Evolutionary conservation across 2,888 invertebrate species (phyloP).

Genomic region (Athrips mouffetella): DNA sequence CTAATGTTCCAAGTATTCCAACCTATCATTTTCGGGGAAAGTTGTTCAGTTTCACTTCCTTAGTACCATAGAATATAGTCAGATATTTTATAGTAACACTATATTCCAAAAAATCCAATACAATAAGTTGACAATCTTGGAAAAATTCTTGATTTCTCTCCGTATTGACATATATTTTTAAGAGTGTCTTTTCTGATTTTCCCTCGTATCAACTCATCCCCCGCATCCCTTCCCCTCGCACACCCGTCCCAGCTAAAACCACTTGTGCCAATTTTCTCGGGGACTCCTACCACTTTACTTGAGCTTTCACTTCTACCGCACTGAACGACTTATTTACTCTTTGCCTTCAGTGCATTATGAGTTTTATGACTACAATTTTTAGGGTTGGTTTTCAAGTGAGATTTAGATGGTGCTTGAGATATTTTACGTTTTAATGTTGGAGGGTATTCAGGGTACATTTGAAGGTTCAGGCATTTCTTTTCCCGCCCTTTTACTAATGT

Average conservation of each 20-base stretch:
- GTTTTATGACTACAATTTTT: conserved; percentile 33
- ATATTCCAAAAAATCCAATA: too few species aligned
- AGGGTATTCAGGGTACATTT: conserved; percentile 58
- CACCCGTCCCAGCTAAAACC: conserved; percentile 69
- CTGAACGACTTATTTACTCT: conserved; percentile 50
- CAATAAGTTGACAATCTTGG: too few species aligned
- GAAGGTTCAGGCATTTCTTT: conserved; percentile 68
- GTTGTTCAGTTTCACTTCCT: too few species aligned
- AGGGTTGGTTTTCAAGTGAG: conserved; percentile 42
- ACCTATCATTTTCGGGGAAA: too few species aligned
- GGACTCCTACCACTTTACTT: conserved; percentile 75
- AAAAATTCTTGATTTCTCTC: too few species aligned
- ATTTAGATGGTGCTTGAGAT: conserved; percentile 23
- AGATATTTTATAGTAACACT: too few species aligned
- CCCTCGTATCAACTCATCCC: conserved; percentile 25
- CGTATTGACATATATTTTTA: too few species aligned
- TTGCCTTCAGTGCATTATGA: conserved; percentile 37
- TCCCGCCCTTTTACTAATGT: conserved; percentile 63
- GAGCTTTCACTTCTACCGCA: conserved; percentile 51
- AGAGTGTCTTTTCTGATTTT: not conserved
- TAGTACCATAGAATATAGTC: too few species aligned
- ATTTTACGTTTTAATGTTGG: conserved; percentile 25
- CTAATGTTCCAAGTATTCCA: too few species aligned
- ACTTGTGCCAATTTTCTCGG: conserved; percentile 78
- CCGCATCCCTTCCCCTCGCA: conserved; percentile 43